A percentile compares a stretch with the other conserved stretches of the same genome.
These are phyloP conservation scores for Drosophila ustulata DNA, from an alignment of 2,888 invertebrate species.

Conservation along the genomic window DNA sequence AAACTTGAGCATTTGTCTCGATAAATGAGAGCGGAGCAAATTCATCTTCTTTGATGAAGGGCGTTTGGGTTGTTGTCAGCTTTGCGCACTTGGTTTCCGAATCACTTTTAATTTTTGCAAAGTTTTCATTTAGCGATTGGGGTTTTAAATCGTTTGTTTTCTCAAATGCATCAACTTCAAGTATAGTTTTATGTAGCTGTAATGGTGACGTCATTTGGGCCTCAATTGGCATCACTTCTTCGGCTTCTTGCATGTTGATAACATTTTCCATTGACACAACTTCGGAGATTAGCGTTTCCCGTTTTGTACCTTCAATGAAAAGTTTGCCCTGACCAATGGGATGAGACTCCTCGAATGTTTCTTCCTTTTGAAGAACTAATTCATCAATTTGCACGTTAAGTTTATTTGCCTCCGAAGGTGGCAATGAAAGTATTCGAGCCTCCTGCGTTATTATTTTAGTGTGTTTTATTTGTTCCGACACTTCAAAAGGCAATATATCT, in stretches of 20 bases:
- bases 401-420: slow-evolving; percentile 45
- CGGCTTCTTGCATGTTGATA: slow-evolving; percentile 27
- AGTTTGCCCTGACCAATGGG: slow-evolving; percentile 57
- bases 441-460: slow-evolving; percentile 4
- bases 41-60: slow-evolving; percentile 65
- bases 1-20: slow-evolving; percentile 48
- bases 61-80: slow-evolving; percentile 49
- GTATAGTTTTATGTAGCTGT: slow-evolving; percentile 62
- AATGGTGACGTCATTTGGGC: slow-evolving; percentile 32
- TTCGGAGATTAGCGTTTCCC: slow-evolving; percentile 69
- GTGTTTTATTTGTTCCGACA: slow-evolving; percentile 36
- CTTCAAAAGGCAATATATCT: slow-evolving; percentile 59
- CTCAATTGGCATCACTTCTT: neutral
- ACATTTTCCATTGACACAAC: slow-evolving; percentile 65
- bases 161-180: slow-evolving; percentile 65
- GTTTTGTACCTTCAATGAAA: slow-evolving; percentile 69
- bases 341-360: slow-evolving; percentile 16
- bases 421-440: slow-evolving; percentile 27
- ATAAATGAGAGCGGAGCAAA: slow-evolving; percentile 28
- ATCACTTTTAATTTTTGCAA: slow-evolving; percentile 30
- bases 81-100: slow-evolving; percentile 42
- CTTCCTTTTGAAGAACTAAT: slow-evolving; percentile 67
- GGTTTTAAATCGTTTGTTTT: slow-evolving; percentile 34
- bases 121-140: neutral
- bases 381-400: slow-evolving; percentile 55